Conservation (phyloP, 1,140 invertebrate genomes). For the Bombus soroeensis region DNA sequence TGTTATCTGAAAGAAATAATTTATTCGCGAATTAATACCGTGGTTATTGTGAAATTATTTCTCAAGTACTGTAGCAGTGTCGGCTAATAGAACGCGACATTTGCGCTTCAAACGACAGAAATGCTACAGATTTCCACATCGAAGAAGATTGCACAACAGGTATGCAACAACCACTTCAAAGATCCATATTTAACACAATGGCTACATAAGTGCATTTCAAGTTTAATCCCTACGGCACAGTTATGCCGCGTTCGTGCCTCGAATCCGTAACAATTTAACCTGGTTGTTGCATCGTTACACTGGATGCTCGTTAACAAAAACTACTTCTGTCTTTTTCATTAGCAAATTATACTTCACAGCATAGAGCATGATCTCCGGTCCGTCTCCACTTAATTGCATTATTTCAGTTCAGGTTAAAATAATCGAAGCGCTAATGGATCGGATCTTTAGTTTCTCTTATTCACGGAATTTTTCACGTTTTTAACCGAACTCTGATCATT, state of each 20-base stretch:
- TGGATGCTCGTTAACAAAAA: neutral
- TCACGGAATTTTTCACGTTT: neutral
- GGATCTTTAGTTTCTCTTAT: neutral
- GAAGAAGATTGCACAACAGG: constrained; percentile 33
- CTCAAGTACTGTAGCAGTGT: neutral
- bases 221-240: constrained; percentile 21
- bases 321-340: neutral
- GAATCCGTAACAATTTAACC: constrained; percentile 23
- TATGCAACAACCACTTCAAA: constrained; percentile 39
- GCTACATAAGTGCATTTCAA: constrained; percentile 35
- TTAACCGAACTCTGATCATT: neutral
- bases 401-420: neutral
- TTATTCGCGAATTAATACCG: too few species aligned
- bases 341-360: neutral
- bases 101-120: constrained; percentile 23
- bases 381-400: neutral
- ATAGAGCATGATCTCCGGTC: neutral
- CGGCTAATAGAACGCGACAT: neutral
- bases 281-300: neutral
- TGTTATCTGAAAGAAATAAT: too few species aligned
- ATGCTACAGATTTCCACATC: constrained; percentile 26
- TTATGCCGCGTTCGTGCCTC: constrained; percentile 11
- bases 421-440: neutral
- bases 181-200: constrained; percentile 54
- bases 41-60: neutral